phyloP scores from a whole-genome alignment of 2,113 vertebrate genomes.

The Herpailurus yagouaroundi region DNA sequence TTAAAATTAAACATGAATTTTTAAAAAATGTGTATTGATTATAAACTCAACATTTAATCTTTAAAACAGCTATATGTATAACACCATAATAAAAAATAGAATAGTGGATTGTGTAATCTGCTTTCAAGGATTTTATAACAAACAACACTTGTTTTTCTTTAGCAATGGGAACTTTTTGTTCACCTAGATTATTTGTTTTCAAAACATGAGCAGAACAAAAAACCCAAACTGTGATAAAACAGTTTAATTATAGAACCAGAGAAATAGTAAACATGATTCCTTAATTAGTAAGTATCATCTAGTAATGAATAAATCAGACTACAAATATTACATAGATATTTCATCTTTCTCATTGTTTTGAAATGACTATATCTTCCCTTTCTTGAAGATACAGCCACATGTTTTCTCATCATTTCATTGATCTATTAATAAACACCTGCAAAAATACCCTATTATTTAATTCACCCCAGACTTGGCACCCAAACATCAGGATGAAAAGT shows the following conservation, averaged over 20 bases:
- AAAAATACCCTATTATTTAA: not conserved
- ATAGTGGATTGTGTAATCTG: not conserved
- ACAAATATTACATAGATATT: not conserved
- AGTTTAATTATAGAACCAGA: not conserved
- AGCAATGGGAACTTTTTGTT: not conserved
- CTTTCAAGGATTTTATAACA: not conserved
- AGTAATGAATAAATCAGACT: not conserved
- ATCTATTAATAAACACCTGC: not conserved
- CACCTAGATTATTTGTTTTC: not conserved
- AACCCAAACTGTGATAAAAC: not conserved
- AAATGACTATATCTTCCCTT: not conserved
- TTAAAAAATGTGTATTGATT: not conserved
- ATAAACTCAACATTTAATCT: not conserved
- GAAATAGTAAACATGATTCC: not conserved
- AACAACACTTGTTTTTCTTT: not conserved
- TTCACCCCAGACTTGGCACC: not conserved
- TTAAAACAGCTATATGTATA: not conserved
- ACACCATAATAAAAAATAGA: not conserved
- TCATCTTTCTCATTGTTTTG: not conserved
- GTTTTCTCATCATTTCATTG: not conserved
- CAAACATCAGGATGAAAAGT: not conserved
- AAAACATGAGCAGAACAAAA: not conserved
- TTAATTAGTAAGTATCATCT: not conserved
- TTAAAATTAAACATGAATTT: not conserved
- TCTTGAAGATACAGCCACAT: not conserved